These are phyloP conservation scores for Acanthopagrus latus DNA, from an alignment of 2,797 vertebrate species.

Conservation along the genomic window DNA sequence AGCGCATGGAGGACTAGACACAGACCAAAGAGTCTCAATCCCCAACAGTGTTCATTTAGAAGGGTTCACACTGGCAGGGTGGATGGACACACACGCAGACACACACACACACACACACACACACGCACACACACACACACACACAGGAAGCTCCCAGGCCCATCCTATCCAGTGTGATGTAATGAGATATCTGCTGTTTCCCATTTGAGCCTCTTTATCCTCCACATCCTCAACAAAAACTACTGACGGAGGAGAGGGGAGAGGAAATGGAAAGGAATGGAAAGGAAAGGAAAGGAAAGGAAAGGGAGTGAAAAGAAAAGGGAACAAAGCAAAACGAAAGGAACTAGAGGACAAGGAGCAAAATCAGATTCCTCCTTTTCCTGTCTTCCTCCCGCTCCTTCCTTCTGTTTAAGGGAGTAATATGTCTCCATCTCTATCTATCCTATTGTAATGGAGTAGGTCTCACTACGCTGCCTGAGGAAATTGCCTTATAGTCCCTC, in stretches of 20 bases:
- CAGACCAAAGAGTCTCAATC: conserved; percentile 68
- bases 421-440: conserved; percentile 73
- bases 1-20: conserved; percentile 53
- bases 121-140: conserved; percentile 50
- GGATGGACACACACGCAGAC: conserved; percentile 42
- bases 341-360: conserved; percentile 35
- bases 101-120: conserved; percentile 47
- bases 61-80: conserved; percentile 40
- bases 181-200: conserved; percentile 79
- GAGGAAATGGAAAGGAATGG: background rate
- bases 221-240: conserved; percentile 55
- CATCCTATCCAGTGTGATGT: conserved; percentile 72
- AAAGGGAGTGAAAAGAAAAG: background rate
- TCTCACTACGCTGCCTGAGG: conserved; percentile 79
- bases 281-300: too few species aligned
- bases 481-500: conserved; percentile 82
- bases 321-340: conserved; percentile 25
- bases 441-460: conserved; percentile 83
- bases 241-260: conserved; percentile 29
- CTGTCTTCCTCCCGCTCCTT: conserved; percentile 43
- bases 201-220: conserved; percentile 71
- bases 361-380: conserved; percentile 56
- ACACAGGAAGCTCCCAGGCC: conserved; percentile 62
- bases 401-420: conserved; percentile 62
- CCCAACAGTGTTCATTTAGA: conserved; percentile 80